Conservation (phyloP, 2,113 vertebrate genomes). For the Colius striatus region DNA sequence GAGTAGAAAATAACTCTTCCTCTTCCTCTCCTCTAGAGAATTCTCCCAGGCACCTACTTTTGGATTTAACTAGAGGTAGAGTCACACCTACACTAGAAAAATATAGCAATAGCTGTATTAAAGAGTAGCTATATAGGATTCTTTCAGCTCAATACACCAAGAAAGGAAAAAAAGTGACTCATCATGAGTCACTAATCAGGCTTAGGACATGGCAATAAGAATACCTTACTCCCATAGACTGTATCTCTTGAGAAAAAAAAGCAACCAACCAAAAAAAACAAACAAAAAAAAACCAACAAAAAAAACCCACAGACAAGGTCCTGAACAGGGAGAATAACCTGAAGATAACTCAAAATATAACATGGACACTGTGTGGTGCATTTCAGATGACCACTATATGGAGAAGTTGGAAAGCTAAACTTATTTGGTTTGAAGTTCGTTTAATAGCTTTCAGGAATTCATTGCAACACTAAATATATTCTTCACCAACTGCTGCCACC, state of each 20-base stretch:
- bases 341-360: neutral
- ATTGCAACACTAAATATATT: neutral
- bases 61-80: neutral
- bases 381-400: neutral
- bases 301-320: neutral
- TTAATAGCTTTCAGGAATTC: slow-evolving; percentile 16
- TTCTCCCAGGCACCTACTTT: neutral
- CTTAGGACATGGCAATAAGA: neutral
- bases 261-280: no score
- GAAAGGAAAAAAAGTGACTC: neutral
- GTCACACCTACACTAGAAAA: neutral
- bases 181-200: neutral
- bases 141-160: neutral
- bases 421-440: neutral
- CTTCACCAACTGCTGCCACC: neutral
- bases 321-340: neutral
- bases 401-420: neutral
- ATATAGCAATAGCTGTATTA: neutral
- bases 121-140: neutral
- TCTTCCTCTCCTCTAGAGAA: neutral
- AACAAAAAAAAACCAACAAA: no score
- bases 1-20: neutral
- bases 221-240: neutral
- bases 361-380: neutral
- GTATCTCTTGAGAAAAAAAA: neutral